A percentile compares a stretch with the other conserved stretches of the same genome.
Evolutionary conservation across 2,888 invertebrate genomes (phyloP).

Genomic region (Molorchus minor): DNA sequence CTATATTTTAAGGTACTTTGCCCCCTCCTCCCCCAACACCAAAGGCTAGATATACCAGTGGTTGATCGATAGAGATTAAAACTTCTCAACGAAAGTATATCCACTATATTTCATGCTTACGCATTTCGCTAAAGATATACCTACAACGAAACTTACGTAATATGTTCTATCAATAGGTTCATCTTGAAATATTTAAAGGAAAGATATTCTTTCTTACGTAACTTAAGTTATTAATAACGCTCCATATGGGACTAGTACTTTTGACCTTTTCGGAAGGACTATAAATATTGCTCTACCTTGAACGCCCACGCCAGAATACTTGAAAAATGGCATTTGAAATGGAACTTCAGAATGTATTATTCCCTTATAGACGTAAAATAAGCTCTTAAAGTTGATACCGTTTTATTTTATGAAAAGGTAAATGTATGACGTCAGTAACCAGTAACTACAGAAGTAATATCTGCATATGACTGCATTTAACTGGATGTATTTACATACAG

Average conservation of each 20-base stretch:
- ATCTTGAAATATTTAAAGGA: neutral
- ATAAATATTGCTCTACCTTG: slow-evolving; percentile 22
- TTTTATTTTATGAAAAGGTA: neutral
- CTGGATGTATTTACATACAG: neutral
- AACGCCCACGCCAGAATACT: slow-evolving; percentile 13
- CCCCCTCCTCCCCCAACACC: no score
- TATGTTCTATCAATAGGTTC: no score
- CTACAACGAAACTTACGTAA: no score
- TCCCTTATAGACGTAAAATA: neutral
- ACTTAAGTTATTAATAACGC: slow-evolving; percentile 11
- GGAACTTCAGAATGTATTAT: slow-evolving; percentile 1
- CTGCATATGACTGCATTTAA: no score
- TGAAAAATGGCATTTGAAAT: slow-evolving; percentile 1
- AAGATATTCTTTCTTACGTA: neutral
- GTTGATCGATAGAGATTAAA: no score
- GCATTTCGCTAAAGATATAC: no score
- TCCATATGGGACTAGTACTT: slow-evolving; percentile 18
- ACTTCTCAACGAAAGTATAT: no score
- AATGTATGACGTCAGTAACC: no score
- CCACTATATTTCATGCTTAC: no score
- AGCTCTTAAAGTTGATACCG: neutral
- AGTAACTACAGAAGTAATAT: no score
- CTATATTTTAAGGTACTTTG: no score
- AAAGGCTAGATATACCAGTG: no score
- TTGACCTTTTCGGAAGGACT: slow-evolving; percentile 24